Evolutionary conservation across 2,113 vertebrate genomes (phyloP), one percentile per base, ranked within the genome.

Genomic region (Lophius piscatorius): DNA sequence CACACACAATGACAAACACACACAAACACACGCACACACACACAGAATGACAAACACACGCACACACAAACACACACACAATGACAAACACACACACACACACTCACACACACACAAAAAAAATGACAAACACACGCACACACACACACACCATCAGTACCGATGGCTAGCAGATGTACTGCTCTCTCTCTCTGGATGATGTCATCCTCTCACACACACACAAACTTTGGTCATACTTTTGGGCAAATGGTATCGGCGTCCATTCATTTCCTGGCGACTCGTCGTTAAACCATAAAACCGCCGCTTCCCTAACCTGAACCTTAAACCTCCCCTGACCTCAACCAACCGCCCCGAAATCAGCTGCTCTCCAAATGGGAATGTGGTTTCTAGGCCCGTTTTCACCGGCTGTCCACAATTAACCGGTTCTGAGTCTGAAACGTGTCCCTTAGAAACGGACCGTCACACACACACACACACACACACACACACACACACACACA

Each of bases 151-250:
- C 33, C 33, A 56, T 60, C 10, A 17, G 26, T 33, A 11, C 35
- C 51, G 38, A 52, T 52, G 28, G 33, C 14, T 66, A 34, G 46
- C 61, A 74, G 70, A 74, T 47, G 54, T 63, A n/a, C n/a, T 47
- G 11, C 16, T 9, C 8, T 33, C 29, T 21, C 24, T 44, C 63
- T 45, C 45, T 46, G 59, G 36, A 23, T 61, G 49, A 49, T 38
- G 35, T 66, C 55, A 46, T 20, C 39, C 28, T 56, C 50, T 39
- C 35, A 52, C 33, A 70, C 24, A 70, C 17, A 48, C 49, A 29
- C 65, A 47, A 26, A 70, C 67, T 10, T 10, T 10, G 3, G 11
- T 31, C 29, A 1, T 31, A 10, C 10, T 21, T 42, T 38, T 5
- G 35, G 35, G 6, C n/a, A 38, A 17, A 38, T 20, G 40, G 9